These are phyloP conservation scores for Trypoxylon attenuatum DNA, from an alignment of 2,888 invertebrate species.

Conservation along the genomic window DNA sequence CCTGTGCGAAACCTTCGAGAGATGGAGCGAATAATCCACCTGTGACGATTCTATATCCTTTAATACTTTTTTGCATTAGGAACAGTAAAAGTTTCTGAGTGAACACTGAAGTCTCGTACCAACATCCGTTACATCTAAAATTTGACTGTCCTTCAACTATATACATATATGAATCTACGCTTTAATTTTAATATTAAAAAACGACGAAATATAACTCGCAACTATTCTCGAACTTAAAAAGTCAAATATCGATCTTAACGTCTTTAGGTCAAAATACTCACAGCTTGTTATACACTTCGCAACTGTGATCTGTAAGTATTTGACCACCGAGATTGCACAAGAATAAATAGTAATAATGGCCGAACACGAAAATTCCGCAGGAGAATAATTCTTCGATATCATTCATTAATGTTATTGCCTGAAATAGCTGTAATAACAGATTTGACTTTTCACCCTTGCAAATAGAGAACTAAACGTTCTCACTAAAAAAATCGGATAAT, in stretches of 20 bases:
- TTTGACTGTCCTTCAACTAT: too few species aligned
- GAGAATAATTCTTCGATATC: neutral
- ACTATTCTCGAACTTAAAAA: too few species aligned
- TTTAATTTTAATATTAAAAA: too few species aligned
- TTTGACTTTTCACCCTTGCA: neutral
- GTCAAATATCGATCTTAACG: too few species aligned
- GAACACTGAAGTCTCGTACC: neutral
- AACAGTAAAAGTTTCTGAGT: neutral
- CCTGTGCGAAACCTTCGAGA: neutral
- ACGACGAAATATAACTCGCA: too few species aligned
- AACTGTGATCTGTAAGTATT: slow-evolving; percentile 8
- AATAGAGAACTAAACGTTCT: neutral
- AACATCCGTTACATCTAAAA: neutral
- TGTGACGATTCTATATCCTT: neutral
- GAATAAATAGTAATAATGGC: slow-evolving; percentile 6
- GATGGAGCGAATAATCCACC: neutral
- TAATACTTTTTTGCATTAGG: neutral
- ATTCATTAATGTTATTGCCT: neutral
- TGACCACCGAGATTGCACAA: slow-evolving; percentile 13
- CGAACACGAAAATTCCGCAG: neutral
- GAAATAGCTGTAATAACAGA: neutral
- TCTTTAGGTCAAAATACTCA: too few species aligned
- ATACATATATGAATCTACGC: too few species aligned
- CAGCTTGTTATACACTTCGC: slow-evolving; percentile 1
- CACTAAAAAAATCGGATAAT: neutral